Conservation (phyloP, 2,797 vertebrate genomes). For the Pseudopleuronectes americanus region DNA sequence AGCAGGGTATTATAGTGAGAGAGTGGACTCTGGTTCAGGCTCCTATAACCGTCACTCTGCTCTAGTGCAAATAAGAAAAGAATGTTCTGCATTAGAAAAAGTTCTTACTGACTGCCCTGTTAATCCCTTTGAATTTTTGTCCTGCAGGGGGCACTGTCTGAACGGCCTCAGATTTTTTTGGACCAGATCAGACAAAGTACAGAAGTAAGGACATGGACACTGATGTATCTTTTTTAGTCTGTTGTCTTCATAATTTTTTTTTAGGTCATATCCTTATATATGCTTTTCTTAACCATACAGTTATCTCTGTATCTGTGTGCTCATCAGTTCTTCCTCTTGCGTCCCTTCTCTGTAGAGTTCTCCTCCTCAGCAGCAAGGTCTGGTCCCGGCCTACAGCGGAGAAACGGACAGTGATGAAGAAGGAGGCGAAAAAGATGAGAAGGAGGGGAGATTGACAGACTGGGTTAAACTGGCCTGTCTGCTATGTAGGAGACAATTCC, state of each 20-base stretch:
- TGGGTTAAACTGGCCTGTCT: conserved; percentile 93
- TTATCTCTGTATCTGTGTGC: not conserved
- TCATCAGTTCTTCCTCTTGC: not conserved
- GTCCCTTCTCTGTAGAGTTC: conserved; percentile 54
- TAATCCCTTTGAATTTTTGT: conserved; percentile 5
- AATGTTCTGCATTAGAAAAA: not conserved
- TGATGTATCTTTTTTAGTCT: not conserved
- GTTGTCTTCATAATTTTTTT: not conserved
- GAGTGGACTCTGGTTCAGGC: not conserved
- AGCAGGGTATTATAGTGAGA: not conserved
- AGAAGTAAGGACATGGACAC: conserved; percentile 80
- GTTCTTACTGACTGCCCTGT: not conserved
- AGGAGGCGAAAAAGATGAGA: conserved; percentile 84
- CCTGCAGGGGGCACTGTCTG: conserved; percentile 87
- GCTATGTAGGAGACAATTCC: conserved; percentile 92
- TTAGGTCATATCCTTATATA: not conserved
- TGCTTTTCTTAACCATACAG: not conserved
- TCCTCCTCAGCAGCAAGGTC: conserved; percentile 81
- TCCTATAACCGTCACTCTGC: not conserved
- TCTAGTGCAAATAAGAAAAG: not conserved
- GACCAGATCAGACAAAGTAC: conserved; percentile 87
- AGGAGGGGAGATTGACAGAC: conserved; percentile 88
- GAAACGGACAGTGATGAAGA: conserved; percentile 92
- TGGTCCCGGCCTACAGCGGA: conserved; percentile 89
- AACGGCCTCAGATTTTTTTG: conserved; percentile 87